Evolutionary conservation across 1,140 invertebrate species (phyloP).

Genomic region (Scaptomyza pallida): DNA sequence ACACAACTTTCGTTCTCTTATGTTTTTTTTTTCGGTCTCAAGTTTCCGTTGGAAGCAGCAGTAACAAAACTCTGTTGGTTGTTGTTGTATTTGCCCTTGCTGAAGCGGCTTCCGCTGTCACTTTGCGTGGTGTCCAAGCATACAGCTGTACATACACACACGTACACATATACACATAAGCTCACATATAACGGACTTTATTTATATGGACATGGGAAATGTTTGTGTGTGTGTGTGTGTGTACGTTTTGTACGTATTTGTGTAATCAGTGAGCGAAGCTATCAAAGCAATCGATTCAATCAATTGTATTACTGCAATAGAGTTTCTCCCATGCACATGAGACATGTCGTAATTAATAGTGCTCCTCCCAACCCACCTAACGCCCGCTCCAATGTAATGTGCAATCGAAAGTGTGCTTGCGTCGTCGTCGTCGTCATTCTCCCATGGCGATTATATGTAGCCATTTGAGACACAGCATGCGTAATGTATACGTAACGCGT

Average conservation of each 20-base stretch:
- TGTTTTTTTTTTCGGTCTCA: constrained; percentile 20
- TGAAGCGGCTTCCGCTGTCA: constrained; percentile 27
- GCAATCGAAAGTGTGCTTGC: constrained; percentile 29
- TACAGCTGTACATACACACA: neutral
- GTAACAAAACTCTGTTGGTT: neutral
- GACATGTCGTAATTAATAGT: constrained; percentile 33
- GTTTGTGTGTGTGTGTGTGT: neutral
- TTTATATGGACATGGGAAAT: neutral
- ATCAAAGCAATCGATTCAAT: constrained; percentile 31
- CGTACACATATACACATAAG: neutral
- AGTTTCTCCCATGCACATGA: neutral
- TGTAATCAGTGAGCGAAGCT: constrained; percentile 7
- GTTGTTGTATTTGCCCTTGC: constrained; percentile 21
- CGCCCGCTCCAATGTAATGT: neutral
- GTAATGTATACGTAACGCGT: constrained; percentile 42
- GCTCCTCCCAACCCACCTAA: too few species aligned
- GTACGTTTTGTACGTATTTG: too few species aligned
- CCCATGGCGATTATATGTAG: constrained; percentile 26
- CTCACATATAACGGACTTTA: neutral
- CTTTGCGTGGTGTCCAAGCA: neutral
- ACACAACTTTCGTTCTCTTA: constrained; percentile 41
- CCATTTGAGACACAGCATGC: constrained; percentile 16
- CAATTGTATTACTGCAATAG: constrained; percentile 22
- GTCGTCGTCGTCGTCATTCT: constrained; percentile 10
- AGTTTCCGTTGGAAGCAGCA: constrained; percentile 32